phyloP scores from a whole-genome alignment of 2,113 vertebrate genomes.

The Stegastes partitus region DNA sequence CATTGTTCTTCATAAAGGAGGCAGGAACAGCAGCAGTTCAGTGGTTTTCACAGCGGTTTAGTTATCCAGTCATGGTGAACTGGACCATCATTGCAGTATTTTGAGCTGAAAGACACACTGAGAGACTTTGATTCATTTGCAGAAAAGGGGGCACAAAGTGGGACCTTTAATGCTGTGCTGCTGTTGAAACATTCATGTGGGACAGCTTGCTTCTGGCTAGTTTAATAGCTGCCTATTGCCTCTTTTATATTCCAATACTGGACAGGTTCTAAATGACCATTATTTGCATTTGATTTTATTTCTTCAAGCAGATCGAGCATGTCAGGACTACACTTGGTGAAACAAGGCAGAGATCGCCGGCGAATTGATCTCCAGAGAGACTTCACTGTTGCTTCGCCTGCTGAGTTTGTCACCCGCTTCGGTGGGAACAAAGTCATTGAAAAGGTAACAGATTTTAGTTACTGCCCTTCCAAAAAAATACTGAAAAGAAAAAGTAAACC shows the following conservation, averaged over 20 bases:
- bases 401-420: slow-evolving; percentile 98
- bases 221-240: not conserved
- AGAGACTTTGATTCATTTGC: too few relatives aligned
- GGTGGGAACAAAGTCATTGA: slow-evolving; percentile 99
- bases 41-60: too few relatives aligned
- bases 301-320: slow-evolving; percentile 91
- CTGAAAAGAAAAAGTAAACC: not conserved
- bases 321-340: slow-evolving; percentile 97
- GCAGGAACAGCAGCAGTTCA: too few relatives aligned
- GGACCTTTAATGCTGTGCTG: not conserved
- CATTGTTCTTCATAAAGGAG: too few relatives aligned
- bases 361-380: slow-evolving; percentile 95
- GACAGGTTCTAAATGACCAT: not conserved
- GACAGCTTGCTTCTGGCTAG: not conserved
- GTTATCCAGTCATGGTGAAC: too few relatives aligned
- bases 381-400: slow-evolving; percentile 98
- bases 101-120: too few relatives aligned
- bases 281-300: not conserved
- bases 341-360: slow-evolving; percentile 94
- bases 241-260: not conserved
- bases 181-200: not conserved
- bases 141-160: too few relatives aligned
- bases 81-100: too few relatives aligned
- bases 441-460: slow-evolving; percentile 85
- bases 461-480: not conserved